Evolutionary conservation across 2,113 vertebrate species (phyloP).

Genomic region (Polyodon spathula): DNA sequence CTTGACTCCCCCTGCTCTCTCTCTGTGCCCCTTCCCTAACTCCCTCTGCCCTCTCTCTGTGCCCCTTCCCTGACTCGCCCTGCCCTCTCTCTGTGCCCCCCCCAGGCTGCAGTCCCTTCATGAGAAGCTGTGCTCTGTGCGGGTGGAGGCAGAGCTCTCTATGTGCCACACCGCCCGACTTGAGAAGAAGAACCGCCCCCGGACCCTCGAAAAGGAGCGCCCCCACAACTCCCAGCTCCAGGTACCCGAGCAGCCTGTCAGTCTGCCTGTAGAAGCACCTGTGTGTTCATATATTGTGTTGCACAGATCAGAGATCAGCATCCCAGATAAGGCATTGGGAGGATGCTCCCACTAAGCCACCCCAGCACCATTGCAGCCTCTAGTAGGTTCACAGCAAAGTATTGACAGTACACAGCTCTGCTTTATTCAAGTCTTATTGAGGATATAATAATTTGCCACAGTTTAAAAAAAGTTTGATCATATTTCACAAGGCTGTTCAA

Average conservation of each 20-base stretch:
- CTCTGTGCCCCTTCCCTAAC: too few species aligned
- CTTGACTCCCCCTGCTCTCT: background rate
- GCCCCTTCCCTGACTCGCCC: background rate
- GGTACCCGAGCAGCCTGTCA: background rate
- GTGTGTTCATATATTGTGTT: background rate
- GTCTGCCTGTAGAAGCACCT: background rate
- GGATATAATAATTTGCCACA: too few species aligned
- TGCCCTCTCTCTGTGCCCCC: background rate
- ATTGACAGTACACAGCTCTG: too few species aligned
- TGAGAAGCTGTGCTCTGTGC: conserved; percentile 22
- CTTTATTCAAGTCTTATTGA: too few species aligned
- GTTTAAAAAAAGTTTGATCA: too few species aligned
- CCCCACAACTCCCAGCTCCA: background rate
- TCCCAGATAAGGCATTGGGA: background rate
- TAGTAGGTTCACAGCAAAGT: too few species aligned
- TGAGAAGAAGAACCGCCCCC: background rate
- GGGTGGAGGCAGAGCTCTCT: conserved; percentile 15
- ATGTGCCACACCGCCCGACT: conserved; percentile 5
- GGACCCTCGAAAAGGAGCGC: background rate
- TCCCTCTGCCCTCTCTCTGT: background rate
- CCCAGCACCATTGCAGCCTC: too few species aligned
- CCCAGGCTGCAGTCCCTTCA: conserved; percentile 29
- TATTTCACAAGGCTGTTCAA: too few species aligned
- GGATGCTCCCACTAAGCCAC: too few species aligned
- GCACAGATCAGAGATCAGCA: background rate